phyloP scores from a whole-genome alignment of 2,113 vertebrate genomes.

The Dipodomys ordii region DNA sequence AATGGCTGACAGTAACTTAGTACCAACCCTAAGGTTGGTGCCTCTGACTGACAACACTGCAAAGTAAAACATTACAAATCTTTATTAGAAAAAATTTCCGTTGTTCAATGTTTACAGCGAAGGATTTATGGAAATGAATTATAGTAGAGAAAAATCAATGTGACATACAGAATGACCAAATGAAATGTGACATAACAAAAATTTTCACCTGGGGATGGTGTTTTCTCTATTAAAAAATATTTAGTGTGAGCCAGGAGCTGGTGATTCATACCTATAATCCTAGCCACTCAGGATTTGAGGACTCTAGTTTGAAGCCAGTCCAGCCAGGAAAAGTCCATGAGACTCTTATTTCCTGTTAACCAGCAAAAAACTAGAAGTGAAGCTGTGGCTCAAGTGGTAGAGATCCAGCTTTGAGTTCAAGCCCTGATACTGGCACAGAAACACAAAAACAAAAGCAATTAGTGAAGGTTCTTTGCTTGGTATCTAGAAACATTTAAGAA shows the following conservation, averaged over 20 bases:
- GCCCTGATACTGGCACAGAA: no score
- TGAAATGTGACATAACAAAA: neutral
- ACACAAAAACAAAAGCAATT: neutral
- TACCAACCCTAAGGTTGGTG: neutral
- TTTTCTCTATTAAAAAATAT: neutral
- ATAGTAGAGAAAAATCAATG: neutral
- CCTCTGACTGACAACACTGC: neutral
- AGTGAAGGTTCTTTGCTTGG: neutral
- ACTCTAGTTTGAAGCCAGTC: no score
- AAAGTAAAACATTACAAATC: neutral
- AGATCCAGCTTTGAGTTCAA: no score
- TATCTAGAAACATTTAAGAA: neutral
- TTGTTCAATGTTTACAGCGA: neutral
- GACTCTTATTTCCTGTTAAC: no score
- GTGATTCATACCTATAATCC: no score
- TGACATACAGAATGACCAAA: neutral
- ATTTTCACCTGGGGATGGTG: neutral
- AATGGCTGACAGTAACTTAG: neutral
- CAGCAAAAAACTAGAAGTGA: no score
- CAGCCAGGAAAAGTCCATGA: no score
- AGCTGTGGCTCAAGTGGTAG: no score
- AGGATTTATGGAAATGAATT: neutral
- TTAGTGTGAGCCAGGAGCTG: neutral
- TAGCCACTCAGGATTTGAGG: no score
- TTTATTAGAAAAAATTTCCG: neutral